Conservation (phyloP, 1,140 invertebrate genomes). For the Eubasilissa regina region DNA sequence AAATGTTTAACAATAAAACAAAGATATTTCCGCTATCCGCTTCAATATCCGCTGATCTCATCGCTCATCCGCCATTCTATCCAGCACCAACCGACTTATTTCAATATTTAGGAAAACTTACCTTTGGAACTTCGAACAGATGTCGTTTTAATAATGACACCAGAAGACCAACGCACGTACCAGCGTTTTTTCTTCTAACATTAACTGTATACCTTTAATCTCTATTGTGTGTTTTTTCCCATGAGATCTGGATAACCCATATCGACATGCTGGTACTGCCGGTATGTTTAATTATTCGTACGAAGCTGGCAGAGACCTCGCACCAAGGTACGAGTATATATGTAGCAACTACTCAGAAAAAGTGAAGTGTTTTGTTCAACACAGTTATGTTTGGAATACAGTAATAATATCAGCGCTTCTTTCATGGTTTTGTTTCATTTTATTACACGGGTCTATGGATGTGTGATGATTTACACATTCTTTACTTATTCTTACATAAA, state of each 20-base stretch:
- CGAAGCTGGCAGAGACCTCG: background rate
- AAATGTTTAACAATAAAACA: too few species aligned
- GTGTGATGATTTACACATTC: too few species aligned
- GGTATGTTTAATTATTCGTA: conserved; percentile 9
- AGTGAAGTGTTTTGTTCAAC: conserved; percentile 5
- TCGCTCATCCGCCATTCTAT: too few species aligned
- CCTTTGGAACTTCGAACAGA: too few species aligned
- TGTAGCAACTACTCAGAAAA: conserved; percentile 2
- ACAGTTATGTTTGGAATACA: conserved; percentile 21
- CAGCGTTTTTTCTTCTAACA: background rate
- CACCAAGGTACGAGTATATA: background rate
- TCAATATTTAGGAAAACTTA: too few species aligned
- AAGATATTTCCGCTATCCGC: too few species aligned
- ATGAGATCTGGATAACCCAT: conserved; percentile 14
- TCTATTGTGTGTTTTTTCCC: conserved; percentile 10
- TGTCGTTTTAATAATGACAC: too few species aligned
- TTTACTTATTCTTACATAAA: too few species aligned
- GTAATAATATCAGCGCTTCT: background rate
- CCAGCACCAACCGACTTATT: too few species aligned
- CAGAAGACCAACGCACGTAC: too few species aligned
- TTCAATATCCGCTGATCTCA: too few species aligned
- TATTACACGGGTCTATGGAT: too few species aligned
- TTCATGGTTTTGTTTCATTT: background rate
- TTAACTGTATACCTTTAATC: conserved; percentile 4
- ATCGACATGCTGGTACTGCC: background rate